Base-by-base conservation (phyloP, 1,140 invertebrate genomes). In the Papilio polyxenes region DNA sequence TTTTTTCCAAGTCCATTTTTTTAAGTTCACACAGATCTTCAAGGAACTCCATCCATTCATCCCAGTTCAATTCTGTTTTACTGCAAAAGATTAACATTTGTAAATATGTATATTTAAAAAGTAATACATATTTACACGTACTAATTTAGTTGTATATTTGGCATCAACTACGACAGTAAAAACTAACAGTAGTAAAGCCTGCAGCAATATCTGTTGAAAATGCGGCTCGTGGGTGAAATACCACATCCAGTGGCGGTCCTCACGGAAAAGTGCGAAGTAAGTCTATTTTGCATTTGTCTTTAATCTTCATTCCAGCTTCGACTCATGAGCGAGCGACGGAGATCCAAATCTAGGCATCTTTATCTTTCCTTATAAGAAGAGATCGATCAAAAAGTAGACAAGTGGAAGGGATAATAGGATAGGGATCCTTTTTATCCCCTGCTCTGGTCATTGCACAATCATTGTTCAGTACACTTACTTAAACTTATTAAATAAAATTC, bases 401-500 rank as follows among this genome's bases (percentile, higher is more conserved):
- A 59, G 17, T 17, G 44, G 7, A 75, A 13, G 31, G 31, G 8
- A 37, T 77, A 83, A 51, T 37, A 9, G 37, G 2, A 62, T 31
- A 17, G 0, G 23, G 8, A 69, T 11, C n/a, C 10, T 40, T n/a
- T 40, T 44, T 59, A 15, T 11, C 0, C 56, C 17, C 6, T 20
- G 17, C 8, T 20, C 8, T 9, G 56, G 56, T n/a, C 8, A 20
- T 59, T 59, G 5, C 20, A 59, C 56, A 53, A 53, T 15, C 17
- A 59, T 59, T 20, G 56, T 59, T n/a, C n/a, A 59, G 72, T 40
- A 31, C 11, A 75, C 82, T 78, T 83, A 94, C 93, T 89, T 86
- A 82, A 87, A 93, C 77, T 90, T 92, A 81, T 89, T 91, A 81
- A 93, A 94, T 44, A 89, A 40, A 15, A 90, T 87, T 59, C 93